Conservation (phyloP, 2,113 vertebrate species). For the Eublepharis macularius region DNA sequence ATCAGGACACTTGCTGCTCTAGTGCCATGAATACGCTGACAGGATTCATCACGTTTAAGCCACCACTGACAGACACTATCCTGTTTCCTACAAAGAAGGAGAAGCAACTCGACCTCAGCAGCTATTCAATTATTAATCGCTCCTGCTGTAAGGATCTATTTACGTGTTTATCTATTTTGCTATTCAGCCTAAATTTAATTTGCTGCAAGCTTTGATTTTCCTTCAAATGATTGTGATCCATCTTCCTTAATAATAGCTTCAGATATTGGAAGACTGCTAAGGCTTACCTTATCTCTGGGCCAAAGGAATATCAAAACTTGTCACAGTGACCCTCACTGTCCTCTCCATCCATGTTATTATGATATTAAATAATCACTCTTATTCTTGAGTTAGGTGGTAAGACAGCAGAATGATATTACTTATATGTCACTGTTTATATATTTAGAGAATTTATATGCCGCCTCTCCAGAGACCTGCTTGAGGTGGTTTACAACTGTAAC, state of each 20-base stretch:
- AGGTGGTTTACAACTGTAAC: too few relatives aligned
- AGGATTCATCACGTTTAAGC: neutral
- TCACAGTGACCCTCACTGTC: neutral
- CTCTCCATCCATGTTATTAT: neutral
- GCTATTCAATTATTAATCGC: neutral
- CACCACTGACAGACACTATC: neutral
- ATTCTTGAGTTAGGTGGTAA: neutral
- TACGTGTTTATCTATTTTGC: neutral
- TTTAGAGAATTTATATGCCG: too few relatives aligned
- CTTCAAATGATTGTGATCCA: neutral
- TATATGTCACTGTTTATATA: too few relatives aligned
- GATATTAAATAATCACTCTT: neutral
- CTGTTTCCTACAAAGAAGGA: neutral
- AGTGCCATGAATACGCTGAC: neutral
- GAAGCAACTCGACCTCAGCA: neutral
- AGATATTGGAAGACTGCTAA: neutral
- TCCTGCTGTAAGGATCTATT: neutral
- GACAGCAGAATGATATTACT: neutral
- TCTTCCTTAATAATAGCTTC: neutral
- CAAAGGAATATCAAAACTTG: neutral
- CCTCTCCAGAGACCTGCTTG: too few relatives aligned
- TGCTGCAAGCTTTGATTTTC: neutral
- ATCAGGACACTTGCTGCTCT: too few relatives aligned
- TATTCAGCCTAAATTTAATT: neutral
- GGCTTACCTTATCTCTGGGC: neutral